Evolutionary conservation across 2,797 vertebrate genomes (phyloP), one percentile per base, ranked within the genome.

Genomic region (Rhodeus uyekii): DNA sequence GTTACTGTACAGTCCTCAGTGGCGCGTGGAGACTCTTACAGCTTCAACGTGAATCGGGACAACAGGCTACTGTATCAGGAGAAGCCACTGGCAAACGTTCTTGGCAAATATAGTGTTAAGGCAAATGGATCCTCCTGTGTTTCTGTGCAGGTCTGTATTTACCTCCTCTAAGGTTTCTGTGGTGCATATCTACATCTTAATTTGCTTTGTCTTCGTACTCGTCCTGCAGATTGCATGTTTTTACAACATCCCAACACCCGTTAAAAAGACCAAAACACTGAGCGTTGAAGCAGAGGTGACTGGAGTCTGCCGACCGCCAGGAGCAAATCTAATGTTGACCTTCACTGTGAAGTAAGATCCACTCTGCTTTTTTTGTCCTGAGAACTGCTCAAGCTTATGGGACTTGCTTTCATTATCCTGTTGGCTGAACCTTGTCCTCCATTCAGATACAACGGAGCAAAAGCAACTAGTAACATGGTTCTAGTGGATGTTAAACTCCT

Each of bases 1-100:
- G 85, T 93, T 42, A 75, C 27, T 39, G 86, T 92, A 46, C 86
- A 86, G 53, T 90, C 90, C 10, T 74, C 87, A 24, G 63, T 82
- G 38, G 90, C 85, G 85, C 81, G 38, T 86, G 81, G 39, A 79
- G 22, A 38, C 81, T 19, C 18, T 0, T 76, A 22, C 3, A 46
- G 88, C 55, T 86, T 95, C 69, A 80, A 0, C 7, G 64, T 94
- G n/a, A 87, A 91, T 60, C 89, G 74, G 7, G 84, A 83, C 63
- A 93, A 92, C 84, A 82, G 90, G 34, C 83, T 94, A 27, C 86
- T n/a, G n/a, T n/a, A n/a, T 5, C 94, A 94, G 86, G 86, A 76
- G 50, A 77, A 89, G 36, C 48, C 81, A 2, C 77, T 94, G 63
- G 84, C 89, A 60, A 46, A 9, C 5, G 24, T 92, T 50, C 73